Percentiles rank a stretch among this genome's conserved stretches.
These are phyloP conservation scores for Ctenosaura bakeri DNA, from an alignment of 2,797 vertebrate genomes.

Conservation along the genomic window DNA sequence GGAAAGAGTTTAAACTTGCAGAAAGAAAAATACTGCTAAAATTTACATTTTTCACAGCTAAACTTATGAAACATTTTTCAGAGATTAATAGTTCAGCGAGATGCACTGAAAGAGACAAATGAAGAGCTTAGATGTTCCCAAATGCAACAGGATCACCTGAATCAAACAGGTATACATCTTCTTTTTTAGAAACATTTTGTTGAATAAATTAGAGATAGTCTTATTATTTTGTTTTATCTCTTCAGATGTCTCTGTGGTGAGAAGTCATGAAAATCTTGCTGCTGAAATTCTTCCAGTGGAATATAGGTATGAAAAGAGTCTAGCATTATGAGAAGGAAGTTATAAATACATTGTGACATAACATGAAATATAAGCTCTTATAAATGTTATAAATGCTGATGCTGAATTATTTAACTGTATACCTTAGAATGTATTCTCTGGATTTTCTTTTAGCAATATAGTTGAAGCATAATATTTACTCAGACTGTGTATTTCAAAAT, in stretches of 20 bases:
- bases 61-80: conserved; percentile 65
- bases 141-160: conserved; percentile 92
- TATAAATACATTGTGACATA: neutral
- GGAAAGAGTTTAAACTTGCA: neutral
- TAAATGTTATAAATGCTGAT: neutral
- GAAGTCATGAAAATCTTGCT: conserved; percentile 92
- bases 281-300: conserved; percentile 95
- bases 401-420: neutral
- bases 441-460: neutral
- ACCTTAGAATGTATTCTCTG: neutral
- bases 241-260: conserved; percentile 82
- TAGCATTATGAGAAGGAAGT: neutral
- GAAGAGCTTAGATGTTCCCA: conserved; percentile 95
- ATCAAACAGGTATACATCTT: conserved; percentile 86
- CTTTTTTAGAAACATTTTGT: neutral
- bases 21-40: conserved; percentile 4
- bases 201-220: neutral
- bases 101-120: conserved; percentile 94
- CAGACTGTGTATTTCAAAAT: neutral
- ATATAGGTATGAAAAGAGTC: conserved; percentile 85
- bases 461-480: neutral
- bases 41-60: conserved; percentile 33
- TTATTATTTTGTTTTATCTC: conserved; percentile 43
- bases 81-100: conserved; percentile 93
- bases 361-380: neutral